Evolutionary conservation across 2,113 vertebrate genomes (phyloP).

Genomic region (Scomber scombrus): DNA sequence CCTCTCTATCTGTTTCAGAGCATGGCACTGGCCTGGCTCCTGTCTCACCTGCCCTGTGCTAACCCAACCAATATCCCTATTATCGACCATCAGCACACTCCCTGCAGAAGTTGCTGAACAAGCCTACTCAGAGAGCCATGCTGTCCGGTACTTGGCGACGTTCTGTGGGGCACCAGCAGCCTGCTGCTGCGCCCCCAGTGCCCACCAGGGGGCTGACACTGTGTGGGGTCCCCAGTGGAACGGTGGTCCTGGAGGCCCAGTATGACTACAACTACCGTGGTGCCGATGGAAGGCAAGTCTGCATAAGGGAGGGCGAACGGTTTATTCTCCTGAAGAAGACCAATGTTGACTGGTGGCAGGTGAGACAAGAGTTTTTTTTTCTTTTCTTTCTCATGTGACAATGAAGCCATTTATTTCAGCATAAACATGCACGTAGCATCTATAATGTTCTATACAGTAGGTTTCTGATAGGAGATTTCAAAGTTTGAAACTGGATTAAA

Average conservation of each 20-base stretch:
- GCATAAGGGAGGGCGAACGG: conserved; percentile 89
- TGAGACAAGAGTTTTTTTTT: conserved; percentile 27
- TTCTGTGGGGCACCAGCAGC: conserved; percentile 66
- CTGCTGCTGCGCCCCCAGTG: conserved; percentile 16
- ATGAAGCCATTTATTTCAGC: rapidly evolving
- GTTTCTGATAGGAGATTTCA: background rate
- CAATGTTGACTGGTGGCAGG: conserved; percentile 93
- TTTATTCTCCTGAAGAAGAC: conserved; percentile 91
- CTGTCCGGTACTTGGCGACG: conserved; percentile 84
- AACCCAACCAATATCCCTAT: conserved; percentile 23
- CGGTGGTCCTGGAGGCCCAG: conserved; percentile 86
- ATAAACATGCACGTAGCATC: background rate
- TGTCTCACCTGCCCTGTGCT: conserved; percentile 48
- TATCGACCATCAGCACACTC: background rate
- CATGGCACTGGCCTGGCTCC: conserved; percentile 72
- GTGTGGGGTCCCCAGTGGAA: conserved; percentile 75
- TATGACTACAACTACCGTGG: conserved; percentile 89
- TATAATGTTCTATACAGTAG: background rate
- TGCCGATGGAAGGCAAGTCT: conserved; percentile 87
- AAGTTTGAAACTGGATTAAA: background rate
- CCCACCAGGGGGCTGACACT: conserved; percentile 57
- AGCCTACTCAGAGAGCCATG: conserved; percentile 80
- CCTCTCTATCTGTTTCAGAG: conserved; percentile 70
- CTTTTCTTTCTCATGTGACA: rapidly evolving
- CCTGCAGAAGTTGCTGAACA: conserved; percentile 61